phyloP scores from a whole-genome alignment of 2,797 vertebrate genomes.

The Myripristis murdjan region DNA sequence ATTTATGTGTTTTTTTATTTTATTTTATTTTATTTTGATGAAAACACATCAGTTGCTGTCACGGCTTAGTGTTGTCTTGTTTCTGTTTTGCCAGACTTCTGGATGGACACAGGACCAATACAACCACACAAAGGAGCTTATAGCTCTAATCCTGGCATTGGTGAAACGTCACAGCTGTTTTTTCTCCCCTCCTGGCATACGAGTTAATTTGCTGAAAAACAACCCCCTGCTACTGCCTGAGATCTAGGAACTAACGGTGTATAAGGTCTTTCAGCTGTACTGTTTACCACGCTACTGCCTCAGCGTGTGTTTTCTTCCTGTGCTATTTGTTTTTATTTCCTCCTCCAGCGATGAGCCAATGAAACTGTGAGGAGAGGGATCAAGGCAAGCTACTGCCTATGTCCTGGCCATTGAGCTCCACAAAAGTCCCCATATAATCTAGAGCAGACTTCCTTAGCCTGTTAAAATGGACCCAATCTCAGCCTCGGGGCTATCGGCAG shows the following conservation, averaged over 20 bases:
- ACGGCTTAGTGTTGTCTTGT: conserved; percentile 18
- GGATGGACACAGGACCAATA: conserved; percentile 66
- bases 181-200: conserved; percentile 64
- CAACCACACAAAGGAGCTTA: conserved; percentile 78
- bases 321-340: conserved; percentile 74
- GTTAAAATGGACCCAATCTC: conserved; percentile 75
- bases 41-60: conserved; percentile 57
- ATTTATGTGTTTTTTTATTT: no score
- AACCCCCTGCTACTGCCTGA: conserved; percentile 54
- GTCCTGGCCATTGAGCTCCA: conserved; percentile 70
- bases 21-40: conserved; percentile 38
- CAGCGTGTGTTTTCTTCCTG: conserved; percentile 53
- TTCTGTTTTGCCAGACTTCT: conserved; percentile 72
- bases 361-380: conserved; percentile 63
- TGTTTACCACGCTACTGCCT: conserved; percentile 28
- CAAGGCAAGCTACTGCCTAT: conserved; percentile 67
- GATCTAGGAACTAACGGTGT: conserved; percentile 47
- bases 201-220: conserved; percentile 72
- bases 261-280: conserved; percentile 58
- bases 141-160: conserved; percentile 78
- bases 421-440: conserved; percentile 78
- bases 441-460: conserved; percentile 72
- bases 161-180: conserved; percentile 80
- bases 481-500: conserved; percentile 61
- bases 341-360: conserved; percentile 54